Evolutionary conservation across 2,888 invertebrate genomes (phyloP), one percentile per base, ranked within the genome.

Genomic region (Empis stercorea): DNA sequence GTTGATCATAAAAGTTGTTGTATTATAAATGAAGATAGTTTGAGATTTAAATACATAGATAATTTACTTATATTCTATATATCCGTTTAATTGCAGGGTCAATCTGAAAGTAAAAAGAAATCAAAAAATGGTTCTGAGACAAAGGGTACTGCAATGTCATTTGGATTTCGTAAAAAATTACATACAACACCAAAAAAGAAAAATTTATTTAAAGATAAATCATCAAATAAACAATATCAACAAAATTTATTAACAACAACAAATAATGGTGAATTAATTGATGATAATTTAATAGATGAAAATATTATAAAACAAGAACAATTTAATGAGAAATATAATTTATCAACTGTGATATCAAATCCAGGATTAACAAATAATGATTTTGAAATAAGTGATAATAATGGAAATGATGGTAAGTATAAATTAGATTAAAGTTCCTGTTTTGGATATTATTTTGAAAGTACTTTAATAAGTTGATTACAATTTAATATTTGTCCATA

Each of bases 81-180:
- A n/a, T n/a, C n/a, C n/a, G n/a, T n/a, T n/a, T n/a, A n/a, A n/a
- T n/a, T n/a, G n/a, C 50, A 70, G 70, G 70, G 70, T 56, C 70
- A 70, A 60, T 58, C 68, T 52, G 70, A 70, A 61, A 70, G 70
- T 58, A 70, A 66, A 57, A 66, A 63, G 51, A 61, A 59, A 44
- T 55, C 55, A 49, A 59, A 59, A 45, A 59, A 59, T 51, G 58
- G 56, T 23, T 54, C 62, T 34, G 67, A 70, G 48, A 70, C 70
- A 49, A 70, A 67, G 56, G 87, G 87, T 44, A 82, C 86, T 52
- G 81, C 87, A 48, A 87, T 84, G 62, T 87, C 87, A 39, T 88
- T 88, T 66, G 88, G 88, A 43, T 88, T 88, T 70, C 81, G 84
- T 44, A 76, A 83, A 50, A 78, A 82, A 47, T 76, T 76, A 39